Conservation (phyloP, 1,140 invertebrate genomes). For the Drosophila willistoni region DNA sequence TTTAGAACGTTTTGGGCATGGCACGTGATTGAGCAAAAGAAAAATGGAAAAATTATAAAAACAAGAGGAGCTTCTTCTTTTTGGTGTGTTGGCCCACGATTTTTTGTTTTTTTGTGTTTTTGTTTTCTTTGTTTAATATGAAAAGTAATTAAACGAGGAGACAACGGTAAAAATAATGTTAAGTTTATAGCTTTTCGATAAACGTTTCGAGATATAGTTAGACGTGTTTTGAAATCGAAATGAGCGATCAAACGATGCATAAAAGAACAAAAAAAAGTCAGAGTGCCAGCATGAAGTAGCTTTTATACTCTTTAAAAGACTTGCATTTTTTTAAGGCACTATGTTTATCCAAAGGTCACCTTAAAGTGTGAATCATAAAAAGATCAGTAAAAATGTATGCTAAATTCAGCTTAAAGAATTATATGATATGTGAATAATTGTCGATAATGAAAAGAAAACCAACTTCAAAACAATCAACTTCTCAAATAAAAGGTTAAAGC, state of each 20-base stretch:
- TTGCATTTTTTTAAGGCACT: background rate
- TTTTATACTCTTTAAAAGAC: background rate
- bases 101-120: slow-evolving; percentile 25
- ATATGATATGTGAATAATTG: too few species aligned
- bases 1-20: slow-evolving; percentile 72
- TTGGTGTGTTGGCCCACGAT: slow-evolving; percentile 18
- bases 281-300: background rate
- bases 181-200: slow-evolving; percentile 79
- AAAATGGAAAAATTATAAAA: background rate
- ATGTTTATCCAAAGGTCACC: too few species aligned
- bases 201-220: slow-evolving; percentile 47
- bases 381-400: too few species aligned
- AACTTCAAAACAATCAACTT: too few species aligned
- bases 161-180: slow-evolving; percentile 77
- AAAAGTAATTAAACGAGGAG: slow-evolving; percentile 70
- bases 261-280: background rate
- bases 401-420: too few species aligned
- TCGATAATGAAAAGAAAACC: too few species aligned
- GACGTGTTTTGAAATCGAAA: slow-evolving; percentile 54
- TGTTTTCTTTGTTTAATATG: slow-evolving; percentile 52
- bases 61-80: background rate
- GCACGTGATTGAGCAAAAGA: slow-evolving; percentile 64
- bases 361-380: background rate
- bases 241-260: slow-evolving; percentile 16
- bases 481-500: too few species aligned